Evolutionary conservation across 1,140 invertebrate species (phyloP).

Genomic region (Euglossa dilemma): DNA sequence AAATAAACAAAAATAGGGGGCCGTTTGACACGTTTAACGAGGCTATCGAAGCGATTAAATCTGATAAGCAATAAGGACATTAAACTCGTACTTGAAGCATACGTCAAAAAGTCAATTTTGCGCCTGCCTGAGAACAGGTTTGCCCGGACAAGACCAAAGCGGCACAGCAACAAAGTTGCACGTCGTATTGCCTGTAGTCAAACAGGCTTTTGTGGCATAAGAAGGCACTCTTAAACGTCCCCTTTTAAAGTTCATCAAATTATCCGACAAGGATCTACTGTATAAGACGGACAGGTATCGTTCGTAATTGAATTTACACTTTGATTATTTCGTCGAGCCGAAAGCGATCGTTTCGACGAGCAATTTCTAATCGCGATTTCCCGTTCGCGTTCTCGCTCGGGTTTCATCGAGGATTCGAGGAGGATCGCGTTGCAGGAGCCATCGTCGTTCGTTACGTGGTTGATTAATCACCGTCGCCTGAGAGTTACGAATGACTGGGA

Average conservation of each 20-base stretch:
- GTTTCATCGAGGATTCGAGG: neutral
- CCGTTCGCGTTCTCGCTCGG: neutral
- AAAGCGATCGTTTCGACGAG: neutral
- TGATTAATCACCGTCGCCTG: neutral
- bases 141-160: slow-evolving; percentile 28
- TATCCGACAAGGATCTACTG: slow-evolving; percentile 8
- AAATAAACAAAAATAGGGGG: neutral
- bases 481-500: neutral
- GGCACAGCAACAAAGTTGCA: slow-evolving; percentile 32
- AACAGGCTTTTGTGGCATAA: slow-evolving; percentile 38
- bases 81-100: neutral
- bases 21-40: neutral
- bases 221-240: neutral
- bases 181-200: neutral
- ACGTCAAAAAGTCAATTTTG: slow-evolving; percentile 49
- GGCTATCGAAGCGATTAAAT: neutral
- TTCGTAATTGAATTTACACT: slow-evolving; percentile 17
- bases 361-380: neutral
- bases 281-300: neutral
- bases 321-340: neutral
- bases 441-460: neutral
- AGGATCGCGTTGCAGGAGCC: neutral
- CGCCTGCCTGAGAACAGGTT: slow-evolving; percentile 55
- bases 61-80: neutral
- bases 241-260: slow-evolving; percentile 38